Conservation (phyloP, 1,140 invertebrate genomes). For the Calycopis cecrops region DNA sequence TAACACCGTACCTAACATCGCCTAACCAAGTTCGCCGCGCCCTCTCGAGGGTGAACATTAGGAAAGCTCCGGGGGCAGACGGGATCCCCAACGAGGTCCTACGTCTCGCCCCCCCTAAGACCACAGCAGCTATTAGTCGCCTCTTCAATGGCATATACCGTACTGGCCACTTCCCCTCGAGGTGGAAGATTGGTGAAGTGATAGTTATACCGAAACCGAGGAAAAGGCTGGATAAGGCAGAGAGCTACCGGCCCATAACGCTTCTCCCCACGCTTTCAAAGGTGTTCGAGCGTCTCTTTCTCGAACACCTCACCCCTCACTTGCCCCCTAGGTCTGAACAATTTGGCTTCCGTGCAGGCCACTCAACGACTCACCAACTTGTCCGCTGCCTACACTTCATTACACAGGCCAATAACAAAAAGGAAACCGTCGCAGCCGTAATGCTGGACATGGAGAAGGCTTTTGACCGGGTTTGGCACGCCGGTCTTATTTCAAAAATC, state of each 20-base stretch:
- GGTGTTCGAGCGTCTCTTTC: no score
- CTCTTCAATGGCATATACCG: slow-evolving; percentile 5
- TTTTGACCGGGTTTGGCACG: slow-evolving; percentile 33
- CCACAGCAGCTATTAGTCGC: no score
- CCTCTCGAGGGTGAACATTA: neutral
- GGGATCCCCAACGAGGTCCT: neutral
- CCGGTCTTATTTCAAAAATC: slow-evolving; percentile 37
- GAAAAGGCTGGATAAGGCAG: neutral
- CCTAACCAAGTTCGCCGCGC: no score
- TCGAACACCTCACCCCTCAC: neutral
- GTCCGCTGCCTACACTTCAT: slow-evolving; percentile 23
- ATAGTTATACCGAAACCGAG: neutral
- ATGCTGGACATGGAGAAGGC: slow-evolving; percentile 37
- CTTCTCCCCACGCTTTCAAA: no score
- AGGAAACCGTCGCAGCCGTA: slow-evolving; percentile 12
- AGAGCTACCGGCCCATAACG: neutral
- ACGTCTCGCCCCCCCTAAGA: neutral
- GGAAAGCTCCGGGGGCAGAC: neutral
- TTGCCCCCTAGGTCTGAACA: neutral
- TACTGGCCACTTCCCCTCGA: neutral
- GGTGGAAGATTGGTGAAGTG: neutral
- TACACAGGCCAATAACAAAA: slow-evolving; percentile 17
- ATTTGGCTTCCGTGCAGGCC: no score
- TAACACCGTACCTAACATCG: no score
- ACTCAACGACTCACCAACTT: neutral